Evolutionary conservation across 2,888 invertebrate species (phyloP).

Genomic region (Tiliacea aurago): DNA sequence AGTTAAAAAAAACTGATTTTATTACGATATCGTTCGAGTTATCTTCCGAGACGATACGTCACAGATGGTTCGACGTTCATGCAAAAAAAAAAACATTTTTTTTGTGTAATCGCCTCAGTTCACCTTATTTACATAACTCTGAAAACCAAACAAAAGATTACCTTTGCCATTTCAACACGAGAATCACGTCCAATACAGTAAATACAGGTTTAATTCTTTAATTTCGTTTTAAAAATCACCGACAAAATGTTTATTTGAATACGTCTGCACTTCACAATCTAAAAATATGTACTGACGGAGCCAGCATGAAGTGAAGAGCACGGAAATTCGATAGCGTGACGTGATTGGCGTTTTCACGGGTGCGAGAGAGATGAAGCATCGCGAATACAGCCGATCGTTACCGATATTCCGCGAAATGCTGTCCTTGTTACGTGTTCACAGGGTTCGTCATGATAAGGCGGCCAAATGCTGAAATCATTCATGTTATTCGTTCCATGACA

Average conservation of each 20-base stretch:
- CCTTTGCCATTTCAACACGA: constrained; percentile 83
- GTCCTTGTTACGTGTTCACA: constrained; percentile 67
- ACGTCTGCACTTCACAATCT: constrained; percentile 78
- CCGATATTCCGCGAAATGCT: constrained; percentile 70
- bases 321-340: constrained; percentile 85
- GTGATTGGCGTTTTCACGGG: constrained; percentile 66
- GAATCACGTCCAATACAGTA: constrained; percentile 64
- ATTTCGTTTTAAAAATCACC: constrained; percentile 80
- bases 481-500: constrained; percentile 15
- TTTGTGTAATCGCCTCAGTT: constrained; percentile 29
- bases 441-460: constrained; percentile 31
- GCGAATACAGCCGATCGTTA: constrained; percentile 64
- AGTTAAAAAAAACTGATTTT: constrained; percentile 7
- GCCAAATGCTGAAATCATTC: constrained; percentile 36
- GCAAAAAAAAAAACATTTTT: constrained; percentile 54
- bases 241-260: constrained; percentile 63
- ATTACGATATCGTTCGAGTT: constrained; percentile 44
- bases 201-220: constrained; percentile 72
- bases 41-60: constrained; percentile 65
- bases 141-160: constrained; percentile 71
- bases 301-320: constrained; percentile 62
- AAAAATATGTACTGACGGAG: constrained; percentile 85
- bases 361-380: constrained; percentile 70
- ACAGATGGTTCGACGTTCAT: constrained; percentile 55
- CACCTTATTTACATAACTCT: background rate